Percentiles rank a stretch among this genome's conserved stretches.
These are phyloP conservation scores for Hemichromis elongatus DNA, from an alignment of 2,113 vertebrate species.

Conservation along the genomic window DNA sequence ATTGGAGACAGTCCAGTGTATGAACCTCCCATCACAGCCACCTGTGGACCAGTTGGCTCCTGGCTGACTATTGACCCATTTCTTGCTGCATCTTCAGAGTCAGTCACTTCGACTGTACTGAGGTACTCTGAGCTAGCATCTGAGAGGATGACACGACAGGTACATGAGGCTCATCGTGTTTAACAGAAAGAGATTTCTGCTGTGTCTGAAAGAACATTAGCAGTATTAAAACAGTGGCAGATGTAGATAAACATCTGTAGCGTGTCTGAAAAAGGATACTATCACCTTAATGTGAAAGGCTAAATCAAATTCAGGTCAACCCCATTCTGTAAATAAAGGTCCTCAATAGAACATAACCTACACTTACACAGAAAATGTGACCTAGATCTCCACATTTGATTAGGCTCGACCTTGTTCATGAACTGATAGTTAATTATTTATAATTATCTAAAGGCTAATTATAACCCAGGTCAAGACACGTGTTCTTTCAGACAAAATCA, in stretches of 20 bases:
- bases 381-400: slow-evolving; percentile 43
- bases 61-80: slow-evolving; percentile 53
- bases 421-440: neutral
- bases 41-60: slow-evolving; percentile 42
- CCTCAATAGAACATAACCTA: neutral
- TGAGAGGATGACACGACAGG: slow-evolving; percentile 48
- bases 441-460: neutral
- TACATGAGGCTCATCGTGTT: neutral
- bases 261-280: slow-evolving; percentile 1
- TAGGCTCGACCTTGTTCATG: neutral
- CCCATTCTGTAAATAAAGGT: slow-evolving; percentile 3
- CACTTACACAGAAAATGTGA: slow-evolving; percentile 21
- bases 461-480: neutral
- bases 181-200: neutral
- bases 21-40: slow-evolving; percentile 66
- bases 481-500: neutral
- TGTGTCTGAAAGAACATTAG: neutral
- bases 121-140: slow-evolving; percentile 85
- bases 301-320: slow-evolving; percentile 31
- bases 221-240: slow-evolving; percentile 3
- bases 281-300: neutral
- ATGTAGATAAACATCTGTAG: slow-evolving; percentile 10
- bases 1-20: slow-evolving; percentile 77
- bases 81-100: slow-evolving; percentile 76
- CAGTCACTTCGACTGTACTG: slow-evolving; percentile 81